These are phyloP conservation scores for Corella eumyota DNA, from an alignment of 23 tunicate species.

Conservation along the genomic window DNA sequence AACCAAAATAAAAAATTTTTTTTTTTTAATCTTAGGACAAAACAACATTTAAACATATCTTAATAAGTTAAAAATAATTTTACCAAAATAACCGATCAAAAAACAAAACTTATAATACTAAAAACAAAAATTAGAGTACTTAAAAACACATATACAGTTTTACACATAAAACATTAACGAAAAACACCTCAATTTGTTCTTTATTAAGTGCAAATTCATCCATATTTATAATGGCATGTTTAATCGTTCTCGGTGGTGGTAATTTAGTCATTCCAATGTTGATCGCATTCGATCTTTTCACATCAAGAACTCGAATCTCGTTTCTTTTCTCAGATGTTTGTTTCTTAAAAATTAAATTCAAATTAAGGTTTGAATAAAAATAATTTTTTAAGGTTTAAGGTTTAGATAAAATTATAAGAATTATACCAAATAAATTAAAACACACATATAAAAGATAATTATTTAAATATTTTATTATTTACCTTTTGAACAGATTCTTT, in stretches of 20 bases:
- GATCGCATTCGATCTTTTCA: conserved; percentile 94
- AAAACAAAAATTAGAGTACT: too few relatives aligned
- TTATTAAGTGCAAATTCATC: conserved; percentile 89
- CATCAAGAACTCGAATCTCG: conserved; percentile 73
- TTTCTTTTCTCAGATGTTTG: conserved; percentile 67
- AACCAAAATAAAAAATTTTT: background rate
- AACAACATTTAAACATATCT: too few relatives aligned
- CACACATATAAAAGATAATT: background rate
- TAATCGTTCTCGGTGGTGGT: conserved; percentile 90
- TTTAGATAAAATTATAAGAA: background rate
- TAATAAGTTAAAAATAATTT: too few relatives aligned
- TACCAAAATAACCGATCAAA: too few relatives aligned
- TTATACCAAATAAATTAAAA: background rate
- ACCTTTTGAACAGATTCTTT: conserved; percentile 26
- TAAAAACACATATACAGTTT: too few relatives aligned
- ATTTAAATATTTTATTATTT: background rate
- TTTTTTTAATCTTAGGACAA: background rate
- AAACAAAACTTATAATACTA: too few relatives aligned
- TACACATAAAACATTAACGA: too few relatives aligned
- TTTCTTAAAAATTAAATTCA: conserved; percentile 9
- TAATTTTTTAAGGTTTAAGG: background rate
- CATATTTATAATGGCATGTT: conserved; percentile 95
- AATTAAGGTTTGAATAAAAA: background rate
- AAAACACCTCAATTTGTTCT: conserved; percentile 92
- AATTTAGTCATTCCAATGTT: conserved; percentile 92